Conservation (phyloP, 2,113 vertebrate species). For the Ardeotis arabs region DNA sequence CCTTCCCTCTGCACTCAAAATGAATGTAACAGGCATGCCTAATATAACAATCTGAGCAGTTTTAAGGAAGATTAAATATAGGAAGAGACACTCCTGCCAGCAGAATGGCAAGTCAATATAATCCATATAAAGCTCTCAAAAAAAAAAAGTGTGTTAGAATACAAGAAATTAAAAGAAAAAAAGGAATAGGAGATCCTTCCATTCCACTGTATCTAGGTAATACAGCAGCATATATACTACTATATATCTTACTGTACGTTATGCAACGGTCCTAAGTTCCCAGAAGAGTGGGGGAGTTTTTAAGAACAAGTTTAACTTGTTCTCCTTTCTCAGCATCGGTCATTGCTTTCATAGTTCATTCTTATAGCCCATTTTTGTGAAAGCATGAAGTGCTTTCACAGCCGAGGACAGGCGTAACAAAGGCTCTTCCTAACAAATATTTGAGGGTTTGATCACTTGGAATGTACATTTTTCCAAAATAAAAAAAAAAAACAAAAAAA, state of each 20-base stretch:
- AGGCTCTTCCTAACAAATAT: neutral
- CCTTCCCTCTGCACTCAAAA: neutral
- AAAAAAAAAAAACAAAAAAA: neutral
- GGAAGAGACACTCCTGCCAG: neutral
- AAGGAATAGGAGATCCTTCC: neutral
- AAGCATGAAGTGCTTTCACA: neutral
- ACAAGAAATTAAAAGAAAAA: neutral
- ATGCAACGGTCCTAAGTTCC: neutral
- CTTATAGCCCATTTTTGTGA: neutral
- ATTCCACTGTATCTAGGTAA: neutral
- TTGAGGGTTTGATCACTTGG: neutral
- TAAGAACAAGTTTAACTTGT: slow-evolving; percentile 24
- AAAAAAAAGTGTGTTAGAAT: neutral
- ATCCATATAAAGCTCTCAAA: neutral
- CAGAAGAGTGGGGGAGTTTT: neutral
- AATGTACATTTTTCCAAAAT: neutral
- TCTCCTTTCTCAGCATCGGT: neutral
- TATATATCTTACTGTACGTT: neutral
- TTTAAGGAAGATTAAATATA: slow-evolving; percentile 42
- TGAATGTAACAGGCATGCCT: neutral
- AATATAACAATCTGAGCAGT: neutral
- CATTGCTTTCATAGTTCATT: neutral
- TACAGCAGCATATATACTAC: neutral
- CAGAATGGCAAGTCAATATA: neutral
- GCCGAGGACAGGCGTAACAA: neutral